Conservation (phyloP, 2,113 vertebrate genomes). For the Callorhinus ursinus region DNA sequence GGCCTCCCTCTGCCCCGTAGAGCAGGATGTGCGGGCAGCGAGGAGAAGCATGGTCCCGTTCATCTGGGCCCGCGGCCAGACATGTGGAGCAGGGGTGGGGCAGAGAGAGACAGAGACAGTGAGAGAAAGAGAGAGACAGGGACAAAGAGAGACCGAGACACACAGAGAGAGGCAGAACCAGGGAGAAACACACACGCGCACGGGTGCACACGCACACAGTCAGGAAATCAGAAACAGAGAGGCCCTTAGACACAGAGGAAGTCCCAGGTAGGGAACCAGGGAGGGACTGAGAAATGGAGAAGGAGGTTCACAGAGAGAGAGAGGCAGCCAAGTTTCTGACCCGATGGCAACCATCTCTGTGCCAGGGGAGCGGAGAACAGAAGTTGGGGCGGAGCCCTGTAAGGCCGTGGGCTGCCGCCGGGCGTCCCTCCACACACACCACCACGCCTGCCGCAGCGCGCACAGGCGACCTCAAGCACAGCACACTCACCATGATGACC, state of each 20-base stretch:
- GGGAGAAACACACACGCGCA: background rate
- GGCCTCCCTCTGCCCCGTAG: conserved; percentile 95
- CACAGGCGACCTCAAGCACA: too few species aligned
- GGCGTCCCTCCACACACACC: background rate
- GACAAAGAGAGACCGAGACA: background rate
- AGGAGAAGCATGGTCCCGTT: conserved; percentile 96
- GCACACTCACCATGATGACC: conserved; percentile 93
- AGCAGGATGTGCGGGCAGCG: conserved; percentile 94
- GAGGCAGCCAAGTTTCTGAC: background rate
- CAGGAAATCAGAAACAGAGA: background rate
- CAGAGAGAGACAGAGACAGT: conserved; percentile 36
- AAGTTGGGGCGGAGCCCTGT: background rate
- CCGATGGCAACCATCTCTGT: fast-evolving
- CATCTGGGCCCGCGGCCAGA: conserved; percentile 87
- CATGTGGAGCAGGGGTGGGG: background rate
- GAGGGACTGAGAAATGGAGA: background rate
- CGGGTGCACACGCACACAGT: background rate
- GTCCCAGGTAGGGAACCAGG: background rate
- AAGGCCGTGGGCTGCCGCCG: background rate
- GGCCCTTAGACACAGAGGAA: background rate
- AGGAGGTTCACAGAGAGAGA: background rate
- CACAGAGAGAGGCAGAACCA: background rate
- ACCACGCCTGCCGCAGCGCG: background rate
- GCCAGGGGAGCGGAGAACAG: background rate
- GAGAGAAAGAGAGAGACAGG: conserved; percentile 42